phyloP scores from a whole-genome alignment of 2,797 vertebrate genomes.

The Apogon talboti region DNA sequence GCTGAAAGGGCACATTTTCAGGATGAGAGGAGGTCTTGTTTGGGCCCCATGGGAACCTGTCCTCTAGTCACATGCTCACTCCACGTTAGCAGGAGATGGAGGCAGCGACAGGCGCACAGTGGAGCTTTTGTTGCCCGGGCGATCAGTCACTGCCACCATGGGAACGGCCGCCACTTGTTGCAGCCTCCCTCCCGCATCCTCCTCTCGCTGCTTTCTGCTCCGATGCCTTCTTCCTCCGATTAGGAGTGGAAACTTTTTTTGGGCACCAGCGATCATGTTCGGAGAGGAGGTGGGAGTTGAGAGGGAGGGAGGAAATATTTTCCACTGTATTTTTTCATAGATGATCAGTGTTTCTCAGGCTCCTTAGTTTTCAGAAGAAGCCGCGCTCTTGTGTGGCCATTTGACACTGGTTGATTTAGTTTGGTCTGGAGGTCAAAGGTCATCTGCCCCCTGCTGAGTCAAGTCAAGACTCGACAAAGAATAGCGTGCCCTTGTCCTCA shows the following conservation, averaged over 20 bases:
- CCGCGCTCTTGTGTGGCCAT: slow-evolving; percentile 45
- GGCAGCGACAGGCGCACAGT: slow-evolving; percentile 42
- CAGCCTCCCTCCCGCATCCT: slow-evolving; percentile 9
- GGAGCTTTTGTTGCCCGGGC: slow-evolving; percentile 57
- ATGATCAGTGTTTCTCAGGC: slow-evolving; percentile 11
- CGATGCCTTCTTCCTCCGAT: slow-evolving; percentile 15
- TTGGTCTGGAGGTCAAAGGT: slow-evolving; percentile 43
- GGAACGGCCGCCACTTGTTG: slow-evolving; percentile 33
- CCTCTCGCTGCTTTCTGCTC: slow-evolving; percentile 26
- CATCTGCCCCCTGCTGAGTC: slow-evolving; percentile 5
- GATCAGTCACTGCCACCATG: slow-evolving; percentile 45
- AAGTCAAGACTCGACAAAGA: slow-evolving; percentile 24
- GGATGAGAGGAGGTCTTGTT: slow-evolving; percentile 64
- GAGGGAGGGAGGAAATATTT: background rate
- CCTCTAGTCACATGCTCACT: slow-evolving; percentile 38
- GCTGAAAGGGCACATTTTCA: slow-evolving; percentile 61
- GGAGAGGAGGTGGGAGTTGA: slow-evolving; percentile 10
- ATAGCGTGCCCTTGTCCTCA: slow-evolving; percentile 21
- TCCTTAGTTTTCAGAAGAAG: slow-evolving; percentile 3
- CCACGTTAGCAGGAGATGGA: slow-evolving; percentile 31
- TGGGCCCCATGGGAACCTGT: slow-evolving; percentile 54
- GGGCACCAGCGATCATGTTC: slow-evolving; percentile 1
- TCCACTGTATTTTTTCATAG: background rate
- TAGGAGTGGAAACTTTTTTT: slow-evolving; percentile 36
- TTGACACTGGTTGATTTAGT: slow-evolving; percentile 37